Percentiles rank a stretch among this genome's conserved stretches.
Evolutionary conservation across 2,888 invertebrate species (phyloP).

Genomic region (Nebria brevicollis): DNA sequence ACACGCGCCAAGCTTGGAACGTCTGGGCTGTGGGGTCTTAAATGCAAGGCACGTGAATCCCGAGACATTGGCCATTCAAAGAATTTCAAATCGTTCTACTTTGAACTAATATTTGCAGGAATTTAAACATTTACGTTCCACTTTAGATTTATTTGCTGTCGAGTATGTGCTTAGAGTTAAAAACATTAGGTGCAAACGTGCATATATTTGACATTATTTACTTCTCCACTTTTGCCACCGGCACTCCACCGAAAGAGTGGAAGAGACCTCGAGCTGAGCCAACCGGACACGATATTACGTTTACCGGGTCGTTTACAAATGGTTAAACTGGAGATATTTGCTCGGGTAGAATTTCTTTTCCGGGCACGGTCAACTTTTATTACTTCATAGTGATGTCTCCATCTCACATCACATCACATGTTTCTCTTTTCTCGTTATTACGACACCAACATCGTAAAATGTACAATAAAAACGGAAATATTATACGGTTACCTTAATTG

Average conservation of each 20-base stretch:
- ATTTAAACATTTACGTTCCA: constrained; percentile 41
- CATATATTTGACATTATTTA: neutral
- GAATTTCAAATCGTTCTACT: constrained; percentile 44
- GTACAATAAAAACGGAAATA: neutral
- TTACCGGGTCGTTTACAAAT: constrained; percentile 27
- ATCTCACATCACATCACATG: neutral
- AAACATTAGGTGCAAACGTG: constrained; percentile 24
- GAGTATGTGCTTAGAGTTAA: constrained; percentile 38
- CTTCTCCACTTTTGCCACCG: neutral
- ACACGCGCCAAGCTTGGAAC: neutral
- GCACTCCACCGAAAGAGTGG: neutral
- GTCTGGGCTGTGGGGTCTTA: constrained; percentile 5
- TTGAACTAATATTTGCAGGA: constrained; percentile 45
- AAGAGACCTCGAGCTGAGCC: neutral
- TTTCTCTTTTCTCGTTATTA: neutral
- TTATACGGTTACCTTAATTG: neutral
- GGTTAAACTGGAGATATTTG: constrained; percentile 4
- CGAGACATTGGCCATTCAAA: constrained; percentile 30
- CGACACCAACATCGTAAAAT: neutral
- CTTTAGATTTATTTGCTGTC: constrained; percentile 39
- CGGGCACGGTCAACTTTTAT: constrained; percentile 22
- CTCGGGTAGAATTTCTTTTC: constrained; percentile 23
- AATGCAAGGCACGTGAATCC: constrained; percentile 33
- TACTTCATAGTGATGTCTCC: constrained; percentile 24
- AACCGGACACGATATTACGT: constrained; percentile 15